Conservation (phyloP, 2,113 vertebrate genomes). For the human (Homo sapiens) region GRCh38 chr7:77604501-77605000, state of each 20-base stretch:
- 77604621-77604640: constrained; percentile 5
- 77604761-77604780: too few species aligned
- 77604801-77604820: not conserved
- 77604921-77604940: not conserved
- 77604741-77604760: not conserved
- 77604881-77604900: not conserved
- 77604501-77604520: not conserved
- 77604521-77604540: not conserved
- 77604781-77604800: too few species aligned
- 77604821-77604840: not conserved
- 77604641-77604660: not conserved
- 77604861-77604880: not conserved
- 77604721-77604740: not conserved
- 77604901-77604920: not conserved
- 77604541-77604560: not conserved
- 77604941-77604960: not conserved
- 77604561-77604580: not conserved
- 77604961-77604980: not conserved
- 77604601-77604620: not conserved
- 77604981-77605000: not conserved
- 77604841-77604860: not conserved
- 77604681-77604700: not conserved
- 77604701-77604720: not conserved
- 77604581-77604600: not conserved
- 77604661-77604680: not conserved